phyloP scores from a whole-genome alignment of 2,113 vertebrate species.

The Melanocharis versteri region DNA sequence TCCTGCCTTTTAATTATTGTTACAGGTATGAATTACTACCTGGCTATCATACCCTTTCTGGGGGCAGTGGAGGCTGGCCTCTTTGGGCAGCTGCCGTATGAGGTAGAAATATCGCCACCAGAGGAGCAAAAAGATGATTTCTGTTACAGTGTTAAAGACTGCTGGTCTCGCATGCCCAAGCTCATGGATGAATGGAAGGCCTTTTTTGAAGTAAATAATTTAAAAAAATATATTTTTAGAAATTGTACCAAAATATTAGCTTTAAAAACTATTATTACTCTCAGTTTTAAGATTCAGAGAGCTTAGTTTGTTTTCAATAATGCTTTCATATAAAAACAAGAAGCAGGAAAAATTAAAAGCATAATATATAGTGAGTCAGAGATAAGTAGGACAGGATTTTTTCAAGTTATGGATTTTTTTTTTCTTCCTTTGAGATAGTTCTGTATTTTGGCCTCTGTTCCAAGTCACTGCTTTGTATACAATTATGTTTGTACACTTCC shows the following conservation, averaged over 20 bases:
- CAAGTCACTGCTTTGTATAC: not conserved
- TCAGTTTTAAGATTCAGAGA: not conserved
- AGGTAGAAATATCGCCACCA: conserved; percentile 64
- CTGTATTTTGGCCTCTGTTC: not conserved
- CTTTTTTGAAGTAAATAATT: conserved; percentile 72
- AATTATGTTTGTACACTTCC: not conserved
- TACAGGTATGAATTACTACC: conserved; percentile 76
- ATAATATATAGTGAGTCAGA: not conserved
- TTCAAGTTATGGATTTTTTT: not conserved
- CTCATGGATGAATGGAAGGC: conserved; percentile 68
- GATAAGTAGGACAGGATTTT: not conserved
- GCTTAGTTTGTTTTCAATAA: not conserved
- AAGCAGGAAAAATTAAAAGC: not conserved
- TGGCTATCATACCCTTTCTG: conserved; percentile 72
- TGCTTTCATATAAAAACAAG: not conserved
- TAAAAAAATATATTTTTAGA: not conserved
- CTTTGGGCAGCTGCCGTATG: conserved; percentile 43
- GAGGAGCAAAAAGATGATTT: conserved; percentile 35
- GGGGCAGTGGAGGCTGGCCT: conserved; percentile 72
- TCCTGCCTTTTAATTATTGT: not conserved
- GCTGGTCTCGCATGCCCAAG: conserved; percentile 8
- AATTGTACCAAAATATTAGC: not conserved
- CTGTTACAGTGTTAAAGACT: conserved; percentile 62
- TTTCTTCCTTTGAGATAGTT: not conserved
- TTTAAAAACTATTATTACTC: not conserved